Evolutionary conservation across 2,888 invertebrate genomes (phyloP), one percentile per base, ranked within the genome.

Genomic region (Agrotis ipsilon): DNA sequence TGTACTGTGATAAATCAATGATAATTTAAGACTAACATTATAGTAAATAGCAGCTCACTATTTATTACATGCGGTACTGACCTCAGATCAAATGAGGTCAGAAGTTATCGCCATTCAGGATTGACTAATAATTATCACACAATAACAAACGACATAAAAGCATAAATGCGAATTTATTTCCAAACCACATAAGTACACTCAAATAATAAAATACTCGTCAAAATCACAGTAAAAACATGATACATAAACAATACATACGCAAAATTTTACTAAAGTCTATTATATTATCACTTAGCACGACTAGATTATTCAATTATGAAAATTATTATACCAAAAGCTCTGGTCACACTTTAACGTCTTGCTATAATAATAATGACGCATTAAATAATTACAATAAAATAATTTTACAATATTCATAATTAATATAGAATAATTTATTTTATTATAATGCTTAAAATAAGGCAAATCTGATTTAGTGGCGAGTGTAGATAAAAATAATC

Each of bases 231-330:
- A 74, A 78, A 82, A 71, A 71, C 73, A 82, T 75, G 59, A 73
- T 72, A 77, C 71, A 76, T 68, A 82, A 66, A 78, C 72, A 75
- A 66, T 72, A 82, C 32, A 70, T 61, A 78, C 59, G 65, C 68
- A 74, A 81, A 63, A 75, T 48, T 73, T 58, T 71, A 64, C 68
- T 75, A 74, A 66, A 65, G 65, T 78, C 67, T 81, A 84, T 68
- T 81, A 75, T 72, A 77, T 83, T 87, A 87, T 87, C 82, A 86
- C 87, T 84, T 86, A 87, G 32, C 21, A 81, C 72, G 86, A 87
- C 86, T 87, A 87, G 86, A 87, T 81, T 78, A 82, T 82, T 82
- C 24, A 82, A 70, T 76, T 77, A 81, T 62, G 51, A 49, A 65
- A 71, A 58, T 63, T 39, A 58, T 63, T 71, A 67, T 55, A 72